Base-by-base conservation (phyloP, 2,113 vertebrate genomes). In the Lota lota region DNA sequence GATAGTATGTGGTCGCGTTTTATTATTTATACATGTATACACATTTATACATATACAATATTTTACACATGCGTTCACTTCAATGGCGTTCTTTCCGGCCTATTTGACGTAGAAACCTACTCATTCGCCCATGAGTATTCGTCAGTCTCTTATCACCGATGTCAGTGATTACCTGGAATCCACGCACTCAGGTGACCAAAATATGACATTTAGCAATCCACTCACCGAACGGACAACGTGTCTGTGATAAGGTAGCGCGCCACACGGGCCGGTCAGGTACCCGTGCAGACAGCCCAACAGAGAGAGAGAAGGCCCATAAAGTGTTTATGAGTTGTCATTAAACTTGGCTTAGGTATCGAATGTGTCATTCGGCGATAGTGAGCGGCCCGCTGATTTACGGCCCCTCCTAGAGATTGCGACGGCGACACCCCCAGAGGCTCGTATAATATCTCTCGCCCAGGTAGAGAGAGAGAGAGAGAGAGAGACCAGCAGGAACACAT, bases 331-430 rank as follows among this genome's bases (percentile, higher is more conserved):
- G 79, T 82, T 36, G 33, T 83, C 88, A 90, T 91, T 92, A 92
- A 92, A 91, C 80, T 89, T 89, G 89, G 90, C 88, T 89, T 90
- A 82, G 85, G 87, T 88, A 85, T 88, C 84, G 82, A 85, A 86
- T 87, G 79, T 87, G 86, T 80, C 85, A 85, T 68, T 85, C 61
- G 15, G 81, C 84, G 89, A 92, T 88, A 85, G 81, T 19, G 19
- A 72, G 80, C 80, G 73, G 79, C 83, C 83, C 77, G 78, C 77
- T 90, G 86, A 93, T 91, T 90, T 90, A 92, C 73, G 64, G 76
- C 57, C 7, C 67, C 58, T 79, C 79, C 74, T 69, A 76, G 79
- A 85, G 86, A 89, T 88, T 89, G 80, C 82, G 84, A 81, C 81
- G 80, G 83, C 87, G 85, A 89, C 84, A 81, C 86, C 84, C 84